Evolutionary conservation across 2,797 vertebrate species (phyloP).

Genomic region (Phoebastria nigripes): DNA sequence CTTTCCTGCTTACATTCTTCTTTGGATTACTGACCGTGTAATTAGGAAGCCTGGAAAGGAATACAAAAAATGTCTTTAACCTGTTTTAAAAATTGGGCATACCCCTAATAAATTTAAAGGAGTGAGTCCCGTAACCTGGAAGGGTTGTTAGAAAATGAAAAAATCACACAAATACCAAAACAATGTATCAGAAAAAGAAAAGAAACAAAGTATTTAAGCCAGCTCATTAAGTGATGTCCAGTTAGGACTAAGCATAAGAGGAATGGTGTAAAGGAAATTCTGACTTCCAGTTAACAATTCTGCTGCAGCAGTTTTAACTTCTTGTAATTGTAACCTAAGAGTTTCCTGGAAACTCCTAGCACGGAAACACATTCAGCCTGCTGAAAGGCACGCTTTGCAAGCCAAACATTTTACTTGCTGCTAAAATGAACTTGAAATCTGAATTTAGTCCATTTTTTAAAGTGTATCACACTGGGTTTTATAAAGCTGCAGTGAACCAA

Average conservation of each 20-base stretch:
- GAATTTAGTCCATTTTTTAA: background rate
- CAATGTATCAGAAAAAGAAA: background rate
- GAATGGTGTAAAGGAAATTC: constrained; percentile 56
- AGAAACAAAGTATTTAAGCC: constrained; percentile 4
- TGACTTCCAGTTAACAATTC: constrained; percentile 62
- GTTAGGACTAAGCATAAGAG: background rate
- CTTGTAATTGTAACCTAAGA: constrained; percentile 59
- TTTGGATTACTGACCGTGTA: background rate
- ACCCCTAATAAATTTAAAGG: background rate
- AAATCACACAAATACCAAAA: background rate
- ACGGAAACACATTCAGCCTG: constrained; percentile 39
- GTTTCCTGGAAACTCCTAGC: constrained; percentile 61
- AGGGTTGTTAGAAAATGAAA: background rate
- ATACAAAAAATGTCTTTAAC: constrained; percentile 6
- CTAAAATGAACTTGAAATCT: constrained; percentile 20
- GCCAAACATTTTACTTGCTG: constrained; percentile 20
- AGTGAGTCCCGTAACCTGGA: background rate
- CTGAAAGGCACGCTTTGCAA: background rate
- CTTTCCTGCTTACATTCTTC: background rate
- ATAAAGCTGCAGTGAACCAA: background rate
- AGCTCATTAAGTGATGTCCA: background rate
- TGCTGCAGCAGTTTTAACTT: constrained; percentile 51
- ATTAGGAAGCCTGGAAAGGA: constrained; percentile 2
- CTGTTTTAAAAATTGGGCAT: constrained; percentile 6
- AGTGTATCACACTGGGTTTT: background rate